phyloP scores from a whole-genome alignment of 2,113 vertebrate genomes.

The Nansenia antarctica region DNA sequence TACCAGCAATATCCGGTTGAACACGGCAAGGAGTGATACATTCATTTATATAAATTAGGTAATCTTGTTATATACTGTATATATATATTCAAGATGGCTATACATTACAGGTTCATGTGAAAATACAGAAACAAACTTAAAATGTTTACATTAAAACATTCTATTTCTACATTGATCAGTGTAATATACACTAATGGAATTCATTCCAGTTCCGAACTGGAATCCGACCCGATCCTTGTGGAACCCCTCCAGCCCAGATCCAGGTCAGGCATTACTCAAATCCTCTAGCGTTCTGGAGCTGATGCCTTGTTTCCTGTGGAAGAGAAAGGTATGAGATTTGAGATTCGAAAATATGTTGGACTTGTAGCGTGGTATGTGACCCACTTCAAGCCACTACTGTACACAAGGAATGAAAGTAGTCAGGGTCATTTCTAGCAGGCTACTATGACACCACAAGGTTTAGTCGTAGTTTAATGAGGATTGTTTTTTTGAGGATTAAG shows the following conservation, averaged over 20 bases:
- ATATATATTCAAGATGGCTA: slow-evolving; percentile 58
- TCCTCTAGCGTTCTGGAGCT: slow-evolving; percentile 63
- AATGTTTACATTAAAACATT: slow-evolving; percentile 70
- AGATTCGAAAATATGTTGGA: neutral
- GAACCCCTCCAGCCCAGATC: slow-evolving; percentile 12
- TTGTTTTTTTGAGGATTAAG: too few relatives aligned
- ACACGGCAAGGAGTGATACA: slow-evolving; percentile 69
- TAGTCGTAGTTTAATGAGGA: too few relatives aligned
- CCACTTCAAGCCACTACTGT: slow-evolving; percentile 25
- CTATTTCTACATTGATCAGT: slow-evolving; percentile 59
- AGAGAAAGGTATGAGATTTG: slow-evolving; percentile 22
- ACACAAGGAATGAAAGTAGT: too few relatives aligned
- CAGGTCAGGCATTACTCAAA: slow-evolving; percentile 55
- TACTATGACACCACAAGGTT: too few relatives aligned
- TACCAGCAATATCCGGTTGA: slow-evolving; percentile 59
- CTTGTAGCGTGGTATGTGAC: neutral
- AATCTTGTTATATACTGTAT: slow-evolving; percentile 49
- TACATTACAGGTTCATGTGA: slow-evolving; percentile 67
- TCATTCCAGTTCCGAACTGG: slow-evolving; percentile 66
- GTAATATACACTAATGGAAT: slow-evolving; percentile 81
- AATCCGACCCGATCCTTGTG: slow-evolving; percentile 53
- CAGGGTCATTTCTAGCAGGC: too few relatives aligned
- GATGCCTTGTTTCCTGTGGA: slow-evolving; percentile 69
- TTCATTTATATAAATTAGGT: slow-evolving; percentile 75
- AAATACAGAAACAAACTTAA: slow-evolving; percentile 61